A percentile compares a stretch with the other conserved stretches of the same genome.
Evolutionary conservation across 2,888 invertebrate genomes (phyloP).

Genomic region (Anoncus sp.): DNA sequence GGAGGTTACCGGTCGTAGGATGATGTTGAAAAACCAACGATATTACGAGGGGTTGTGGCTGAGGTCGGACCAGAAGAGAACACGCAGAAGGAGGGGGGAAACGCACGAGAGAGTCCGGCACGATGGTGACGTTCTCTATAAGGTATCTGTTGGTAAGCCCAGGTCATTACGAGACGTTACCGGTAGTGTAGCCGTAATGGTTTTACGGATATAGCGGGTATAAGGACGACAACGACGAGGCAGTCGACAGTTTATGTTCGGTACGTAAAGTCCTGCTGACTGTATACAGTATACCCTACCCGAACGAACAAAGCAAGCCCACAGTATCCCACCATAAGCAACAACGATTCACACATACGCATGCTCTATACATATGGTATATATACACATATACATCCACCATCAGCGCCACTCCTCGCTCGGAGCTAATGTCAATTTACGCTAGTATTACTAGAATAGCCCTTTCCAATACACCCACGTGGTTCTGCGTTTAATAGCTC

Average conservation of each 20-base stretch:
- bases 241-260: conserved; percentile 64
- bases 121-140: conserved; percentile 59
- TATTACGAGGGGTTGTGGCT: conserved; percentile 37
- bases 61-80: not conserved
- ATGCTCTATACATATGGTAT: too few relatives aligned
- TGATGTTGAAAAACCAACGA: conserved; percentile 29
- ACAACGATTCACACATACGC: conserved; percentile 41
- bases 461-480: conserved; percentile 67
- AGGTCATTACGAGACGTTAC: conserved; percentile 60
- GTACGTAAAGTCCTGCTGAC: conserved; percentile 62
- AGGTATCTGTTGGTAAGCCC: conserved; percentile 61
- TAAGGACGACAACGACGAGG: conserved; percentile 56
- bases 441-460: conserved; percentile 68
- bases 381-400: conserved; percentile 36
- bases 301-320: conserved; percentile 37
- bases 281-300: conserved; percentile 37
- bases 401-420: conserved; percentile 62
- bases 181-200: conserved; percentile 56
- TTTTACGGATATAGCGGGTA: conserved; percentile 60
- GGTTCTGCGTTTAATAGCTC: conserved; percentile 60
- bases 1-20: conserved; percentile 49
- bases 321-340: conserved; percentile 32
- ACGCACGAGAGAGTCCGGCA: conserved; percentile 16
- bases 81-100: not conserved
- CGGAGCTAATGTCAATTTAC: conserved; percentile 69